Evolutionary conservation across 2,888 invertebrate genomes (phyloP), one percentile per base, ranked within the genome.

Genomic region (Chrysolina haemoptera): DNA sequence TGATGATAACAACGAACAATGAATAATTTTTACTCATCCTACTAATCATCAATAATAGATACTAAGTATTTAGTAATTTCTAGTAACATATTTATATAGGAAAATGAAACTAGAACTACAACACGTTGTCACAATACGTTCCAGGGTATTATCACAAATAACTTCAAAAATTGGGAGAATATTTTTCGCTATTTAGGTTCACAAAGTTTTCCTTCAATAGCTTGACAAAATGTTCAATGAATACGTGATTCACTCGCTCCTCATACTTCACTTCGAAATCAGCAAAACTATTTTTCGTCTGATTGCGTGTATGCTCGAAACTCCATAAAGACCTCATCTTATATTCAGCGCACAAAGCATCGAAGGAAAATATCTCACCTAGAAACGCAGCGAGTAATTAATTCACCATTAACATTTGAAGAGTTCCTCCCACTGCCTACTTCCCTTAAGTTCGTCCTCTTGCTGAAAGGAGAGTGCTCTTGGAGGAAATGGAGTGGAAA

Each of bases 401-500:
- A 76, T 79, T 79, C 75, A 78, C 77, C 81, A 83, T 83, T 82
- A 82, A 80, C 82, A 80, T 81, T 80, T 79, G 77, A 76, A 76
- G 76, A 74, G 76, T 76, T 74, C 66, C 76, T 77, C 75, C 77
- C 71, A 68, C 73, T 71, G 74, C 71, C 78, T 73, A 75, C 53
- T 72, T 75, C 69, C 68, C 74, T 77, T 64, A 75, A 78, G 76
- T 77, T 80, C 71, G 76, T 79, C 79, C 74, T 76, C 63, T 46
- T 41, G 69, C 72, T 77, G 74, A 78, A 79, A 77, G 78, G 76
- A 78, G 79, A 78, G 76, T 75, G 78, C 79, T 80, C 80, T 77
- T 68, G 76, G 70, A 75, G 80, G 81, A 82, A 84, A 83, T 84
- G 82, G 79, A 70, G 79, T 77, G 83, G 83, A 84, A 84, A 81